Conservation (phyloP, 2,113 vertebrate species). For the Pseudonaja textilis region DNA sequence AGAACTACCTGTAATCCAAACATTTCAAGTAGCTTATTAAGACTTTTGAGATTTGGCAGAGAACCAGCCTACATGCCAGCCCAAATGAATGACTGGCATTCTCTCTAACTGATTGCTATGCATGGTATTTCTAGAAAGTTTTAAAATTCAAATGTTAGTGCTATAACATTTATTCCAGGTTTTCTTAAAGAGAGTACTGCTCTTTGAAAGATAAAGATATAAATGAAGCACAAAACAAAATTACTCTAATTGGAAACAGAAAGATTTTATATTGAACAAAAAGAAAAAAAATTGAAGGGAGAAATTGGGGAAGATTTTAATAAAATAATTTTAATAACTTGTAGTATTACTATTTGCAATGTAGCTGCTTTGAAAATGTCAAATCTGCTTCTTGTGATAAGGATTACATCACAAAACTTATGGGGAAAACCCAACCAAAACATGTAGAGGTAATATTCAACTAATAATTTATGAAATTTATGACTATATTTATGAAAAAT, state of each 20-base stretch:
- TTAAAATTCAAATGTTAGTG: conserved; percentile 11
- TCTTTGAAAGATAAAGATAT: conserved; percentile 31
- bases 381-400: conserved; percentile 66
- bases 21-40: neutral
- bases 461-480: conserved; percentile 54
- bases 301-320: conserved; percentile 54
- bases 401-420: conserved; percentile 70
- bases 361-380: conserved; percentile 69
- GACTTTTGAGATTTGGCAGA: neutral
- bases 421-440: conserved; percentile 30
- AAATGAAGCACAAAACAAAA: conserved; percentile 32
- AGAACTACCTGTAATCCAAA: neutral
- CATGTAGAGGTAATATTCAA: conserved; percentile 59
- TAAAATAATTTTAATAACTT: conserved; percentile 71
- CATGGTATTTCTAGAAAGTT: conserved; percentile 18
- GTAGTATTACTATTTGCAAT: conserved; percentile 67
- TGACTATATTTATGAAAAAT: conserved; percentile 68
- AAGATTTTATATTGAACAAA: conserved; percentile 59
- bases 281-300: conserved; percentile 57
- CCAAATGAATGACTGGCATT: neutral
- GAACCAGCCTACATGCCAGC: neutral
- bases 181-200: conserved; percentile 38
- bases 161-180: conserved; percentile 18
- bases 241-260: conserved; percentile 60
- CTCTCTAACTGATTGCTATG: neutral